Percentiles rank a stretch among this genome's conserved stretches.
These are phyloP conservation scores for Euzetes globulus DNA, from an alignment of 2,888 invertebrate species.

Conservation along the genomic window DNA sequence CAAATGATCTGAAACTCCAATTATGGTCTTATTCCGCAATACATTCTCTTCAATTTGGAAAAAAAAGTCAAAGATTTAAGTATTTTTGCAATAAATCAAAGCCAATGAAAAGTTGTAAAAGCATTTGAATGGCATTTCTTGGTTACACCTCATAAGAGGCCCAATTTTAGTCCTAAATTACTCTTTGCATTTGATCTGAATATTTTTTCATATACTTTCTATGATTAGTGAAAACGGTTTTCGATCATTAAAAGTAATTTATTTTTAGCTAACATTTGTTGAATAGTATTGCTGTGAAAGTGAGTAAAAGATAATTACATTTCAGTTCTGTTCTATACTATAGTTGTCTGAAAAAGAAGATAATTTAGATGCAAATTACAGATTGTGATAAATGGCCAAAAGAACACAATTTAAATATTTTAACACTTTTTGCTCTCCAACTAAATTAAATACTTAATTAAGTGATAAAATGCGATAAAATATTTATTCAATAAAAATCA, in stretches of 20 bases:
- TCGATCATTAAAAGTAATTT: background rate
- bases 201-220: background rate
- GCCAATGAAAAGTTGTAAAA: no score
- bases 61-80: no score
- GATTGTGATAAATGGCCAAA: background rate
- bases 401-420: constrained; percentile 3
- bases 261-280: background rate
- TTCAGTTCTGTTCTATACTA: background rate
- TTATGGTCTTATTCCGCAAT: no score
- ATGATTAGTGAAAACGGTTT: background rate
- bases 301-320: background rate
- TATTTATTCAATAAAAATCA: background rate
- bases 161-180: background rate
- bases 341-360: background rate
- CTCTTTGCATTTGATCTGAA: background rate
- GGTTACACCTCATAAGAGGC: no score
- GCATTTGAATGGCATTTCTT: no score
- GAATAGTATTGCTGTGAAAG: background rate
- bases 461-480: background rate
- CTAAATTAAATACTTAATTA: constrained; percentile 3
- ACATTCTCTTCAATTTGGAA: no score
- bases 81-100: no score
- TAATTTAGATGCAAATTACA: constrained; percentile 8
- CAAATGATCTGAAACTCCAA: no score
- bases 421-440: background rate